phyloP scores from a whole-genome alignment of 2,113 vertebrate genomes.

The Rhea americana region DNA sequence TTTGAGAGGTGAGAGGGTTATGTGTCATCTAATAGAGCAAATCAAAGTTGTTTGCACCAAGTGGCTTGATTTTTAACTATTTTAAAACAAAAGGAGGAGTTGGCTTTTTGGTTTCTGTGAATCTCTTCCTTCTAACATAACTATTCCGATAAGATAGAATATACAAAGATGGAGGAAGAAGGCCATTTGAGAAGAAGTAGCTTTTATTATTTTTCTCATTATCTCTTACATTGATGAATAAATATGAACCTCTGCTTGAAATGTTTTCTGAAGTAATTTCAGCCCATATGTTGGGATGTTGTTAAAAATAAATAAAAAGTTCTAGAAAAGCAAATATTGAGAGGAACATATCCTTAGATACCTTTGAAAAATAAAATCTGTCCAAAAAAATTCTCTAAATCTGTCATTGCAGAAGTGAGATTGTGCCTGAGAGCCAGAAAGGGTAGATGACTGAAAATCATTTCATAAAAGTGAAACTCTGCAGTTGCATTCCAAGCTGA shows the following conservation, averaged over 20 bases:
- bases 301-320: constrained; percentile 62
- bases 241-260: background rate
- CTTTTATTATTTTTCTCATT: constrained; percentile 1
- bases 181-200: background rate
- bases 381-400: constrained; percentile 8
- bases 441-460: background rate
- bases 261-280: constrained; percentile 32
- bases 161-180: background rate
- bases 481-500: background rate
- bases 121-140: background rate
- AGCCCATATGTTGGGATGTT: constrained; percentile 13
- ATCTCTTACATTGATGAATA: background rate
- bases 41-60: background rate
- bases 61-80: constrained; percentile 54
- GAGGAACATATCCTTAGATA: constrained; percentile 8
- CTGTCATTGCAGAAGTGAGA: background rate
- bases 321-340: constrained; percentile 15
- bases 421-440: background rate
- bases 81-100: constrained; percentile 24
- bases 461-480: background rate
- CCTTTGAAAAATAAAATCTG: constrained; percentile 7
- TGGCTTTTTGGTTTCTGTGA: constrained; percentile 29
- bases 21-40: background rate
- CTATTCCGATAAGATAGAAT: background rate
- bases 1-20: background rate